A percentile compares a stretch with the other conserved stretches of the same genome.
Conservation (phyloP, 1,140 invertebrate species). For the Mizuhopecten yessoensis region DNA sequence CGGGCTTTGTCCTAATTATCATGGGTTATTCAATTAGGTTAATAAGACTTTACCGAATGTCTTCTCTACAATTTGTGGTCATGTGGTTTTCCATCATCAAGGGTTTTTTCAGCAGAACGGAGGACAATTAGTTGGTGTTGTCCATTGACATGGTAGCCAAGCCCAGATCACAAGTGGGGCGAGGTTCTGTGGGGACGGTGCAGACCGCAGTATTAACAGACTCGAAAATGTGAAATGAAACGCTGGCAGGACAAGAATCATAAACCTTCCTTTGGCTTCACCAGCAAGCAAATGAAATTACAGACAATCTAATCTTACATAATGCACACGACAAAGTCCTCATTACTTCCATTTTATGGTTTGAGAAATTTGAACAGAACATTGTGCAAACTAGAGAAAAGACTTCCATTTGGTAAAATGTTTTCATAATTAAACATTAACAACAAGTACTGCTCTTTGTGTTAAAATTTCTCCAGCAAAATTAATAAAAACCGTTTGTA, state of each 20-base stretch:
- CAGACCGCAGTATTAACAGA: conserved; percentile 21
- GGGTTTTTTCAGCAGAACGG: not conserved
- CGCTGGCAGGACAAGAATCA: not conserved
- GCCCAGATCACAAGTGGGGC: not conserved
- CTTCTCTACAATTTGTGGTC: conserved; percentile 44
- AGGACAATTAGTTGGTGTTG: not conserved
- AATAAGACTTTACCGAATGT: conserved; percentile 42
- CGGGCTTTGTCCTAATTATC: conserved; percentile 26
- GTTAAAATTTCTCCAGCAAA: not conserved
- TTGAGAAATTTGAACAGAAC: conserved; percentile 39
- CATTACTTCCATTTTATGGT: conserved; percentile 26
- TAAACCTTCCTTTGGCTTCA: conserved; percentile 22
- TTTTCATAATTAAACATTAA: conserved; percentile 17
- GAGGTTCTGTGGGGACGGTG: conserved; percentile 1
- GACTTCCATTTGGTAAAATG: conserved; percentile 33
- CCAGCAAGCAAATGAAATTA: conserved; percentile 12
- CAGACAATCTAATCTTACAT: conserved; percentile 33
- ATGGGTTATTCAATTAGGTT: conserved; percentile 44
- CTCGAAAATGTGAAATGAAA: conserved; percentile 4
- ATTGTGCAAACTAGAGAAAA: not conserved
- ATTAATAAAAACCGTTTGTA: conserved; percentile 1
- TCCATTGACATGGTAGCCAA: not conserved
- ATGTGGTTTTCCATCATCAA: conserved; percentile 36
- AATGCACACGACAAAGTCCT: conserved; percentile 37
- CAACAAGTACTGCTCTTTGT: conserved; percentile 32